Conservation (phyloP, 1,140 invertebrate genomes). For the Littorina saxatilis region DNA sequence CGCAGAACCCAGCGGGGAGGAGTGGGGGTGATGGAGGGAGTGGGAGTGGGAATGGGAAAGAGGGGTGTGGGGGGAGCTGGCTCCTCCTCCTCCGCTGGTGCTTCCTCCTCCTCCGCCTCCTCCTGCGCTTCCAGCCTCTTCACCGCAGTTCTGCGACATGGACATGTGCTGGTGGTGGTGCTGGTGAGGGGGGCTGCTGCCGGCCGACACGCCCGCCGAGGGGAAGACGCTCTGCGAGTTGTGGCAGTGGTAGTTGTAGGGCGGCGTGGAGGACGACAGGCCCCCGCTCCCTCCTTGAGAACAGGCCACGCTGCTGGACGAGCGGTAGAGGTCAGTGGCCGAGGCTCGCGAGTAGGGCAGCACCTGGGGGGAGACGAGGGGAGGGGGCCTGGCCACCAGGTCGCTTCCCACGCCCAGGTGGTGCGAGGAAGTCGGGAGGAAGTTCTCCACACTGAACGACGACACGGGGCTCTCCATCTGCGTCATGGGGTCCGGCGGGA, state of each 20-base stretch:
- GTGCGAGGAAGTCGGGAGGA: constrained; percentile 62
- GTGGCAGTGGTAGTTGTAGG: constrained; percentile 54
- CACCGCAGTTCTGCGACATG: constrained; percentile 28
- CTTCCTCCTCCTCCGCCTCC: background rate
- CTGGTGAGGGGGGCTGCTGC: constrained; percentile 45
- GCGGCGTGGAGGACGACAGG: constrained; percentile 43
- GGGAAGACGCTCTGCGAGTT: constrained; percentile 36
- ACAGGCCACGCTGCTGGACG: constrained; percentile 47
- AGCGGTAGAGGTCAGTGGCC: constrained; percentile 62
- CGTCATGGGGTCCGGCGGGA: constrained; percentile 51
- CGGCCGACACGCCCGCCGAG: constrained; percentile 38
- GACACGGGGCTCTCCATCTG: constrained; percentile 54
- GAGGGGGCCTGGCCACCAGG: constrained; percentile 56
- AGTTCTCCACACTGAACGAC: constrained; percentile 71
- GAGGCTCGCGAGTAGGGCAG: constrained; percentile 59
- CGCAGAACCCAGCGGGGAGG: constrained; percentile 49
- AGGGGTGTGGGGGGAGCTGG: constrained; percentile 56
- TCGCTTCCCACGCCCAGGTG: constrained; percentile 48
- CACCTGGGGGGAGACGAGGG: constrained; percentile 61
- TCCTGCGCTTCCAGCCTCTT: background rate
- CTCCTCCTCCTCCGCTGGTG: background rate
- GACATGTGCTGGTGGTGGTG: constrained; percentile 50
- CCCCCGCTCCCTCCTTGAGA: constrained; percentile 43
- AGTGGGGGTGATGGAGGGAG: constrained; percentile 37
- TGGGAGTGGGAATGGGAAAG: constrained; percentile 57